Evolutionary conservation across 2,888 invertebrate genomes (phyloP), one percentile per base, ranked within the genome.

Genomic region (Malacosoma neustria): DNA sequence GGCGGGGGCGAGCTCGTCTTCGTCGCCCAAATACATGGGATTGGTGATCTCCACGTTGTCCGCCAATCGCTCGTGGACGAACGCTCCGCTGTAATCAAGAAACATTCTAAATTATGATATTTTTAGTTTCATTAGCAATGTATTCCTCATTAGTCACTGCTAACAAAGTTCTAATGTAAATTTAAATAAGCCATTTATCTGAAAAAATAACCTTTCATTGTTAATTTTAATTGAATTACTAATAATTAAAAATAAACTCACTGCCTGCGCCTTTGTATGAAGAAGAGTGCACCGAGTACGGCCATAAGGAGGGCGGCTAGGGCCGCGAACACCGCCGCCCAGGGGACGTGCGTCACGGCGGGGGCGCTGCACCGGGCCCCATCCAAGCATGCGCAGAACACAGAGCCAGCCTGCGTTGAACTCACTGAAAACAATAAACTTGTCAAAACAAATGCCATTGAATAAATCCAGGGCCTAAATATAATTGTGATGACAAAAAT

Each of bases 11-110:
- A 56, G 89, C 51, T 93, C 93, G 44, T 88, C 87, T 57, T 91
- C 91, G 41, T 91, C 92, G 38, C 88, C 88, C 56, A 93, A 89
- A 75, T 94, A 95, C 91, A 95, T 94, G 14, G 95, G 95, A 87
- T 95, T 95, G 63, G 86, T 91, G 60, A 93, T 93, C 87, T 94
- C 95, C 61, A 95, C 93, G 74, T 93, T 94, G 75, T 95, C 94
- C 40, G 93, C 89, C 58, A 95, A 89, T 7, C 94, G 88, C 42
- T 92, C 91, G 81, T 95, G 95, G 51, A 90, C 90, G 68, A 94
- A 94, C 35, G 91, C 88, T 3, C 90, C 88, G 57, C 90, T 90
- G 62, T 3, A 22, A 2, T 22, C 7, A 2, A 22, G 22, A 22
- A 22, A 7, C 22, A 22, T 7, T 7, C 7, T 22, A 7, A 22